Conservation (phyloP, 2,797 vertebrate genomes). For the Sebastes kiyomatsui region DNA sequence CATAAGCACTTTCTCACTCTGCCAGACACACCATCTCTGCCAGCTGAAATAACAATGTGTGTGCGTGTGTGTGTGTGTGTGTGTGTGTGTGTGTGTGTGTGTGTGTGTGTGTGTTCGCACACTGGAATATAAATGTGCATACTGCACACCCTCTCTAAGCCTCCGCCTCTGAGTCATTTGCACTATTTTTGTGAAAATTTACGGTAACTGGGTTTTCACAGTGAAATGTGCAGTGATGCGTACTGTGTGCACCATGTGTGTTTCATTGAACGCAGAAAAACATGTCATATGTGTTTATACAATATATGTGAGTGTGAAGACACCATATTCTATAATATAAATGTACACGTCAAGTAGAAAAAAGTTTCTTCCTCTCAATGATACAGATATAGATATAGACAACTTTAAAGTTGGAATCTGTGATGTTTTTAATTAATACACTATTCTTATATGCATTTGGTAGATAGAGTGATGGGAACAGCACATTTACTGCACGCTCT, state of each 20-base stretch:
- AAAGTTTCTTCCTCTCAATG: neutral
- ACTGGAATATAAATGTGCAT: neutral
- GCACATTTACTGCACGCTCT: neutral
- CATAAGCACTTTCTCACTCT: slow-evolving; percentile 32
- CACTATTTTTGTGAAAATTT: slow-evolving; percentile 2
- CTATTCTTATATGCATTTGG: neutral
- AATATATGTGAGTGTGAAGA: neutral
- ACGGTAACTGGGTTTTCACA: slow-evolving; percentile 6
- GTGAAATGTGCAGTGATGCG: neutral
- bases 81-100: slow-evolving; percentile 2
- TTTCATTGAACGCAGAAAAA: neutral
- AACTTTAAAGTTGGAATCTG: neutral
- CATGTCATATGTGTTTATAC: neutral
- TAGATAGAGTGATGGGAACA: neutral
- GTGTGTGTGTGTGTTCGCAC: neutral
- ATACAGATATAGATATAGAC: neutral
- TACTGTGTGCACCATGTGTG: neutral
- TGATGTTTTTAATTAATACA: neutral
- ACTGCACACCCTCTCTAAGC: slow-evolving; percentile 4
- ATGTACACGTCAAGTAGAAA: neutral
- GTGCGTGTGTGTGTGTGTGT: slow-evolving; percentile 5
- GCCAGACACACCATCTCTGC: slow-evolving; percentile 13
- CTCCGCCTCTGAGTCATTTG: slow-evolving; percentile 28
- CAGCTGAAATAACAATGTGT: slow-evolving; percentile 44
- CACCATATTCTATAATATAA: neutral